Conservation (phyloP, 2,888 invertebrate species). For the Orthosia gothica region DNA sequence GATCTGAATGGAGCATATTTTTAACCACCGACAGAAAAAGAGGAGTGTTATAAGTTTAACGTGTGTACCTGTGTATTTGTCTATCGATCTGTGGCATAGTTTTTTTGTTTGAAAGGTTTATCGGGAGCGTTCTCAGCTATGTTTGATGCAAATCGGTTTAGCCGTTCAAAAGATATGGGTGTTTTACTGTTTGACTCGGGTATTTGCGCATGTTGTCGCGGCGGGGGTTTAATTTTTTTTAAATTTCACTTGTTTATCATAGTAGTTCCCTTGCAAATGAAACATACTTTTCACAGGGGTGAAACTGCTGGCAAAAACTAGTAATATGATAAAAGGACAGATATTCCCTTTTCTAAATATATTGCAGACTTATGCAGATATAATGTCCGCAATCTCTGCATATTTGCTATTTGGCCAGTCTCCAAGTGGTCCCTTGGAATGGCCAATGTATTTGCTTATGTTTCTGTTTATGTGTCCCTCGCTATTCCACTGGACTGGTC, state of each 20-base stretch:
- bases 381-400: slow-evolving; percentile 66
- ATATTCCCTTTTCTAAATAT: slow-evolving; percentile 43
- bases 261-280: no score
- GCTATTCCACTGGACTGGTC: slow-evolving; percentile 51
- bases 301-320: background rate
- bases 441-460: slow-evolving; percentile 62
- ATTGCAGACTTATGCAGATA: slow-evolving; percentile 52
- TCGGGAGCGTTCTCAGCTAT: no score
- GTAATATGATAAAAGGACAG: slow-evolving; percentile 10
- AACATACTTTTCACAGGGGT: background rate
- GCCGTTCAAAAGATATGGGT: no score
- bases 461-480: slow-evolving; percentile 64
- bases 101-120: no score
- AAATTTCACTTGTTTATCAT: background rate
- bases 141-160: no score
- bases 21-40: no score
- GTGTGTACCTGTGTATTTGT: no score
- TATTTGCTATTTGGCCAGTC: slow-evolving; percentile 72
- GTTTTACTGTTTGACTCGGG: no score
- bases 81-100: no score
- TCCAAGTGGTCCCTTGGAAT: slow-evolving; percentile 70
- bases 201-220: no score
- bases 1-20: background rate
- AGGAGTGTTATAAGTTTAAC: no score
- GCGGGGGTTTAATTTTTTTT: no score